phyloP scores from a whole-genome alignment of 2,113 vertebrate genomes.

The Sarotherodon lohbergeri region DNA sequence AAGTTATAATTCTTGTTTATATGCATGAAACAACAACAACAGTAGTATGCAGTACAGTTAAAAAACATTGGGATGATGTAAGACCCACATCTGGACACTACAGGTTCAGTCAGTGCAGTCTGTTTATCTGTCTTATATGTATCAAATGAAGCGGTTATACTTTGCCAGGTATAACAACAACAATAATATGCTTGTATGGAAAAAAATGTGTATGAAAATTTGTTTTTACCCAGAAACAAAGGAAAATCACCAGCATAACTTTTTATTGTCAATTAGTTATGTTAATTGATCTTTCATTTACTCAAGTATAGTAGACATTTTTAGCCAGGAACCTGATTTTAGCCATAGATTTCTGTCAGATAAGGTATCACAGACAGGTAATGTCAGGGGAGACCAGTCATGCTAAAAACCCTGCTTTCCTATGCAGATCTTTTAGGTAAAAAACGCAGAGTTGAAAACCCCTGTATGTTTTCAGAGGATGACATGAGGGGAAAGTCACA shows the following conservation, averaged over 20 bases:
- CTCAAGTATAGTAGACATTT: not conserved
- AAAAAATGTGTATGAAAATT: not conserved
- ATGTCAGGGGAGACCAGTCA: not conserved
- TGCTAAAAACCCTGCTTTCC: not conserved
- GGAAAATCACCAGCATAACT: not conserved
- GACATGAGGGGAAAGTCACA: not conserved
- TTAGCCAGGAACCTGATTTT: not conserved
- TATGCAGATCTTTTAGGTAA: not conserved
- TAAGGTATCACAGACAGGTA: not conserved
- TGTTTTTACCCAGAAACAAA: not conserved
- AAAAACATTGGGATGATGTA: not conserved
- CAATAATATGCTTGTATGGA: not conserved
- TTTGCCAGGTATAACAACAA: not conserved
- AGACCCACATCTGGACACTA: not conserved
- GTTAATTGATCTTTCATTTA: not conserved
- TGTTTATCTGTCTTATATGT: not conserved
- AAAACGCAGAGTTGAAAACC: not conserved
- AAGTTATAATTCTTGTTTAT: not conserved
- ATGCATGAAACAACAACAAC: not conserved
- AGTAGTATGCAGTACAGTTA: not conserved
- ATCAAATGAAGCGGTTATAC: fast-evolving
- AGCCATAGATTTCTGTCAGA: not conserved
- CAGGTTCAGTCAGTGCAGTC: not conserved
- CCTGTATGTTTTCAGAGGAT: not conserved
- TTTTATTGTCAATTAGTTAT: not conserved